A percentile compares a stretch with the other conserved stretches of the same genome.
Conservation (phyloP, 2,888 invertebrate genomes). For the Chrysotoxum bicinctum region DNA sequence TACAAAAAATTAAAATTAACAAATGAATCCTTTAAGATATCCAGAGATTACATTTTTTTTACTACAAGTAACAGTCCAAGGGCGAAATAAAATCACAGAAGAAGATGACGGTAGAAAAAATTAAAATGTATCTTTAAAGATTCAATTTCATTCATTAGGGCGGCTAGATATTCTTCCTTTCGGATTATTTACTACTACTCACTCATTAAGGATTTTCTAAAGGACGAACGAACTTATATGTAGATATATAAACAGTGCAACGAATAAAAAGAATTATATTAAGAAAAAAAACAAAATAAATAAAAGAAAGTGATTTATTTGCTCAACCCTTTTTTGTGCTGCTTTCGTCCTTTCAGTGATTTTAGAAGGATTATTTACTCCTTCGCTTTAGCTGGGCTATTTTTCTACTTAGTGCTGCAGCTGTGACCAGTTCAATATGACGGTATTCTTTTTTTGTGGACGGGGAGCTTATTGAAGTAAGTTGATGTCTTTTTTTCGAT, state of each 20-base stretch:
- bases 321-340: slow-evolving; percentile 76
- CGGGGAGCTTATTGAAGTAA: slow-evolving; percentile 50
- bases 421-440: slow-evolving; percentile 72
- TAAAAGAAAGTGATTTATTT: slow-evolving; percentile 79
- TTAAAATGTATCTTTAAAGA: slow-evolving; percentile 69
- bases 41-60: slow-evolving; percentile 63
- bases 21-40: slow-evolving; percentile 71
- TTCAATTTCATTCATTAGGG: slow-evolving; percentile 71
- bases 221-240: slow-evolving; percentile 42
- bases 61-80: slow-evolving; percentile 35
- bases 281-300: slow-evolving; percentile 63
- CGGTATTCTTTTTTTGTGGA: slow-evolving; percentile 39
- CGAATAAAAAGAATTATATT: slow-evolving; percentile 44
- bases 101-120: slow-evolving; percentile 28
- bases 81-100: slow-evolving; percentile 19
- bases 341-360: slow-evolving; percentile 60
- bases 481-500: slow-evolving; percentile 69
- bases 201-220: slow-evolving; percentile 68
- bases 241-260: slow-evolving; percentile 40
- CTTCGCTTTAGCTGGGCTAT: slow-evolving; percentile 55
- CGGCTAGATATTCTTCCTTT: slow-evolving; percentile 61
- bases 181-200: slow-evolving; percentile 71
- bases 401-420: slow-evolving; percentile 69
- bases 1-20: slow-evolving; percentile 60
- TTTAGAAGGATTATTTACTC: slow-evolving; percentile 64